These are phyloP conservation scores for Microchirus variegatus DNA, from an alignment of 2,797 vertebrate genomes.

Conservation along the genomic window DNA sequence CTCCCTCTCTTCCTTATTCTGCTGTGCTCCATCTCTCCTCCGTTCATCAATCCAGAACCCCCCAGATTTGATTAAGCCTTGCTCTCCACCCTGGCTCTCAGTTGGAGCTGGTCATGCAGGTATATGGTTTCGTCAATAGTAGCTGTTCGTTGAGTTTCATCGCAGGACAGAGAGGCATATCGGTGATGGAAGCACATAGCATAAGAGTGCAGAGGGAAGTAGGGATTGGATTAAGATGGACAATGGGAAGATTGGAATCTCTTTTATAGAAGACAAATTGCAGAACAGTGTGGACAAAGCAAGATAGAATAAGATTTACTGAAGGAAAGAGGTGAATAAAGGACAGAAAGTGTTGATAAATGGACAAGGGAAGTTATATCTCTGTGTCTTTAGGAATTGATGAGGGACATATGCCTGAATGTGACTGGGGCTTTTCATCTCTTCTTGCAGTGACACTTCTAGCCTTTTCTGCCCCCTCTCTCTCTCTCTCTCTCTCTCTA, in stretches of 20 bases:
- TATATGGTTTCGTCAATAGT: constrained; percentile 71
- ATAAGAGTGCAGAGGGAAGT: constrained; percentile 7
- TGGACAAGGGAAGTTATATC: constrained; percentile 42
- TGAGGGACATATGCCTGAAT: constrained; percentile 48
- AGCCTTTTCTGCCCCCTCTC: constrained; percentile 18
- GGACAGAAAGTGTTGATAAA: constrained; percentile 35
- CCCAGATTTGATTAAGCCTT: constrained; percentile 38
- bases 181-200: constrained; percentile 39
- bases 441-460: constrained; percentile 48
- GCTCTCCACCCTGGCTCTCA: constrained; percentile 9
- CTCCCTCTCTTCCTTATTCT: constrained; percentile 1
- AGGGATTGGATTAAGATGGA: constrained; percentile 40
- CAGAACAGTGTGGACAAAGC: constrained; percentile 30
- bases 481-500: constrained; percentile 11
- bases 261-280: constrained; percentile 1
- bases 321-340: constrained; percentile 6
- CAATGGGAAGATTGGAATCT: constrained; percentile 15
- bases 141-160: constrained; percentile 41
- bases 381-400: constrained; percentile 62
- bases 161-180: constrained; percentile 20
- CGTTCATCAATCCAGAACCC: constrained; percentile 43
- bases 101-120: constrained; percentile 41
- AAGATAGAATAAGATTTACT: constrained; percentile 6
- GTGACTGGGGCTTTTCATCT: constrained; percentile 57
- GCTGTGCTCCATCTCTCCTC: constrained; percentile 10